Percentiles rank a stretch among this genome's conserved stretches.
phyloP scores from a whole-genome alignment of 2,888 invertebrate genomes.

The Eugnorisma glareosa region DNA sequence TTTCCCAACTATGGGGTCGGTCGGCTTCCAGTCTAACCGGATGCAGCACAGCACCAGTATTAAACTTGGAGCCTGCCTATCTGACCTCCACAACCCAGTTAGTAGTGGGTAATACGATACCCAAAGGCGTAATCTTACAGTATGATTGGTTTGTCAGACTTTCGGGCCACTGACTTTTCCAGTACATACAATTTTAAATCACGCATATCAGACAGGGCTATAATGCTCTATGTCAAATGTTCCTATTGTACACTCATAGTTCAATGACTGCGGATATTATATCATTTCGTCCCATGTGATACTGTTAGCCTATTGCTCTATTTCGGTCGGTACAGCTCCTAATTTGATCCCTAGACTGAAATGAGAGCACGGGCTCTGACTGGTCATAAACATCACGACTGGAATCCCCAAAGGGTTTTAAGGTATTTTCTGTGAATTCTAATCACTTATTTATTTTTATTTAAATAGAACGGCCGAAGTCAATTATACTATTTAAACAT shows the following conservation, averaged over 20 bases:
- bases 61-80: too few species aligned
- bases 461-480: too few species aligned
- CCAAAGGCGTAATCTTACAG: too few species aligned
- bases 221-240: slow-evolving; percentile 35
- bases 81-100: too few species aligned
- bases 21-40: too few species aligned
- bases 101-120: too few species aligned
- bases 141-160: too few species aligned
- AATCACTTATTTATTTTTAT: too few species aligned
- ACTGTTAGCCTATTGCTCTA: slow-evolving; percentile 48
- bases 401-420: background rate
- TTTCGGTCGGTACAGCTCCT: slow-evolving; percentile 9
- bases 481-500: too few species aligned
- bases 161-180: background rate
- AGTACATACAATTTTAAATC: background rate
- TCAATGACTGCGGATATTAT: slow-evolving; percentile 54
- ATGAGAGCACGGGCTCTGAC: background rate
- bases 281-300: slow-evolving; percentile 34
- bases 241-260: slow-evolving; percentile 34
- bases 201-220: slow-evolving; percentile 14
- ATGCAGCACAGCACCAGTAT: too few species aligned
- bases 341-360: background rate
- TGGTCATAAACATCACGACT: background rate
- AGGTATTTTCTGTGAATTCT: too few species aligned
- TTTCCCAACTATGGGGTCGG: too few species aligned